A percentile compares a stretch with the other conserved stretches of the same genome.
Conservation (phyloP, 2,797 vertebrate genomes). For the Enteromius anoplus region DNA sequence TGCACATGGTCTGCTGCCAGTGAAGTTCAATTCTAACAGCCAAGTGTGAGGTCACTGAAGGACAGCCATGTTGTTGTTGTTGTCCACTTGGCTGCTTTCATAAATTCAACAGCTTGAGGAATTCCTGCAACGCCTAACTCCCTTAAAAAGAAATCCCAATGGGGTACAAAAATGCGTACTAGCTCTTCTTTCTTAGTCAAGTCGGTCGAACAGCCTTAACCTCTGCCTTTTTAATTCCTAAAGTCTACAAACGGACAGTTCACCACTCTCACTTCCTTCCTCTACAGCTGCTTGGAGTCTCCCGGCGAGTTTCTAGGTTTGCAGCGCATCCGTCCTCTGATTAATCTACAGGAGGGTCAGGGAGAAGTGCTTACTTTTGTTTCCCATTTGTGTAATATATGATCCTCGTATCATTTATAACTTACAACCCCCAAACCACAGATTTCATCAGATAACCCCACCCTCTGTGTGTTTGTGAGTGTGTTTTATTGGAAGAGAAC, state of each 20-base stretch:
- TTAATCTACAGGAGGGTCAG: slow-evolving; percentile 46
- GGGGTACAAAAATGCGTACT: not conserved
- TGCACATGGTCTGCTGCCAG: slow-evolving; percentile 44
- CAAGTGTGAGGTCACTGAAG: slow-evolving; percentile 51
- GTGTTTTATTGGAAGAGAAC: slow-evolving; percentile 38
- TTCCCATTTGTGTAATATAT: slow-evolving; percentile 60
- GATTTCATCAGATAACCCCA: slow-evolving; percentile 14
- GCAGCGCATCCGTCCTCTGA: slow-evolving; percentile 16
- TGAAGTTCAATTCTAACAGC: slow-evolving; percentile 26
- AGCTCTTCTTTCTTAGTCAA: not conserved
- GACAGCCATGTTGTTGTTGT: slow-evolving; percentile 45
- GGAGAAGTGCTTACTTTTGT: slow-evolving; percentile 37
- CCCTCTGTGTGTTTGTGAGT: slow-evolving; percentile 19
- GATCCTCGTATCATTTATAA: slow-evolving; percentile 58
- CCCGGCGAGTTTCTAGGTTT: slow-evolving; percentile 3
- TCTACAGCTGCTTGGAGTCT: slow-evolving; percentile 41
- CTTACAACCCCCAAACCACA: slow-evolving; percentile 19
- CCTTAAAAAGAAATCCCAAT: not conserved
- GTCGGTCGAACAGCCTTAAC: slow-evolving; percentile 36
- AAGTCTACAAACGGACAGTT: slow-evolving; percentile 42
- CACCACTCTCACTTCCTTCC: slow-evolving; percentile 49
- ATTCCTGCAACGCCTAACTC: slow-evolving; percentile 20
- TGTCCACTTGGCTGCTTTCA: slow-evolving; percentile 33
- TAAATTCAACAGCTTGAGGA: slow-evolving; percentile 32
- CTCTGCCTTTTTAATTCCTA: slow-evolving; percentile 1